phyloP scores from a whole-genome alignment of 2,888 invertebrate species.

The Eupeodes luniger region DNA sequence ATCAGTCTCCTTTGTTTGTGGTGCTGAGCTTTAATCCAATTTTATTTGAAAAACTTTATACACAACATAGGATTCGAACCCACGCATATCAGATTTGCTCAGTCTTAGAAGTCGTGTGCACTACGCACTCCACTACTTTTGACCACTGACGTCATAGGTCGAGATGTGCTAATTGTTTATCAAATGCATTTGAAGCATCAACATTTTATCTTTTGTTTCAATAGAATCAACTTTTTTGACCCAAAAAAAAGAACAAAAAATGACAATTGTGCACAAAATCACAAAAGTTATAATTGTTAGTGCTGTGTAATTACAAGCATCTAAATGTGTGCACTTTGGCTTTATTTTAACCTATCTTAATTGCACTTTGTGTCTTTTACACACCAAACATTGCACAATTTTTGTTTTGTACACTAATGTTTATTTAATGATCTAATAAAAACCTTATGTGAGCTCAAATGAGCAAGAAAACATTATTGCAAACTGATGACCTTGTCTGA shows the following conservation, averaged over 20 bases:
- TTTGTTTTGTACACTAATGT: conserved; percentile 2
- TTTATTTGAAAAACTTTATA: too few species aligned
- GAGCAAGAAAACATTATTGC: conserved; percentile 5
- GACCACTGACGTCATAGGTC: too few species aligned
- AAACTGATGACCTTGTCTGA: conserved; percentile 28
- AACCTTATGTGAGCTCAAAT: conserved; percentile 14
- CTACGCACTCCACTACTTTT: too few species aligned
- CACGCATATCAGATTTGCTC: too few species aligned
- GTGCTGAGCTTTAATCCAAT: too few species aligned
- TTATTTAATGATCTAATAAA: conserved; percentile 13
- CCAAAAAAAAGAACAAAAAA: neutral
- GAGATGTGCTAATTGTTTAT: too few species aligned
- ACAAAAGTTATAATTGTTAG: neutral
- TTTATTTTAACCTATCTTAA: conserved; percentile 18
- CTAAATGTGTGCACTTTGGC: conserved; percentile 18
- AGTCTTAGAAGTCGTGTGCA: too few species aligned
- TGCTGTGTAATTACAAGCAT: neutral
- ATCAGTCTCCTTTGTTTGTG: too few species aligned
- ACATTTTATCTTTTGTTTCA: too few species aligned
- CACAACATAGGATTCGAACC: too few species aligned
- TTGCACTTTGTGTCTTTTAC: neutral
- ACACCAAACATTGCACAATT: neutral
- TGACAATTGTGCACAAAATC: neutral
- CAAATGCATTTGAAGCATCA: too few species aligned
- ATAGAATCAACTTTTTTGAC: too few species aligned